phyloP scores from a whole-genome alignment of 2,113 vertebrate species.

The Gallinago media region DNA sequence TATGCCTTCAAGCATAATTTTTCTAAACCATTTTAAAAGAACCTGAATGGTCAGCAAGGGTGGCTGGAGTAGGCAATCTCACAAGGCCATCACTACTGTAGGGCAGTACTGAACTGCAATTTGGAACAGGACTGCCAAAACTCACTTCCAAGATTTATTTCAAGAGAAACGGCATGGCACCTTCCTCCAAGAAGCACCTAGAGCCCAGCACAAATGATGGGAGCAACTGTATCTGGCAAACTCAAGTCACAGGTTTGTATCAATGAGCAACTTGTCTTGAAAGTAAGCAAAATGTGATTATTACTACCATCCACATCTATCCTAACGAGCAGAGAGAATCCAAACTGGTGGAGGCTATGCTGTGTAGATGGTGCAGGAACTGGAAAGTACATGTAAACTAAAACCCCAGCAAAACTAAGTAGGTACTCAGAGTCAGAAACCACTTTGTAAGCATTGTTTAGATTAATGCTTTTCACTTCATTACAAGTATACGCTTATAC shows the following conservation, averaged over 20 bases:
- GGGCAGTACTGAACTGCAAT: not conserved
- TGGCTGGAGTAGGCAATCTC: too few relatives aligned
- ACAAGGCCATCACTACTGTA: too few relatives aligned
- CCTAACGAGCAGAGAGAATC: not conserved
- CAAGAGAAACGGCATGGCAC: not conserved
- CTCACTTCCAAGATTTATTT: not conserved
- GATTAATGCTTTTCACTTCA: not conserved
- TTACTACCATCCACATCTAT: not conserved
- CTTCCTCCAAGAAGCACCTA: not conserved
- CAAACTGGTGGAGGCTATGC: not conserved
- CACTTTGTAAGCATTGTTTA: not conserved
- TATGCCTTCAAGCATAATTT: not conserved
- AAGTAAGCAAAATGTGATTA: not conserved
- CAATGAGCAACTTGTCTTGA: not conserved
- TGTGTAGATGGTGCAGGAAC: not conserved
- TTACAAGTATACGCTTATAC: not conserved
- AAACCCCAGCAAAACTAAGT: not conserved
- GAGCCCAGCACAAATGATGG: not conserved
- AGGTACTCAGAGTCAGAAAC: not conserved
- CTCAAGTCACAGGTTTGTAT: not conserved
- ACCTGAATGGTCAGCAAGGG: too few relatives aligned
- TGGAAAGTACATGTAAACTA: not conserved
- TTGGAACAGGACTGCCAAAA: not conserved
- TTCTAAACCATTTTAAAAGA: not conserved
- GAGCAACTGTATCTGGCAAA: not conserved